Evolutionary conservation across 2,888 invertebrate genomes (phyloP), one percentile per base, ranked within the genome.

Genomic region (Chaitophorus viminalis): DNA sequence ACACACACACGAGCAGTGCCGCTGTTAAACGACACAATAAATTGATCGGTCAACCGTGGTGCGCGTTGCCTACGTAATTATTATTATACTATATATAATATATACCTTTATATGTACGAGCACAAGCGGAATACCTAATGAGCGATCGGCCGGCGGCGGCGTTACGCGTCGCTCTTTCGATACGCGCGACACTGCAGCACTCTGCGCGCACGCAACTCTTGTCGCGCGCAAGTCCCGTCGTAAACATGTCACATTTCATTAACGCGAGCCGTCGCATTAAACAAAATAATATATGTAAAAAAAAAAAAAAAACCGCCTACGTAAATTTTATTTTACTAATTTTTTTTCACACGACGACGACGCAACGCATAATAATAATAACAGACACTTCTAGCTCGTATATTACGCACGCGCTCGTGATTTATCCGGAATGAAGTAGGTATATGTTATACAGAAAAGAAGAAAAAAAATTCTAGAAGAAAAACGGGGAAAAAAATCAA

Each of bases 181-280:
- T 21, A 5, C 60, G 79, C 54, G 81, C 39, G 39, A 46, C 68
- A 8, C 21, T 3, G 0, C 29, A 29, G n/a, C n/a, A n/a, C n/a
- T n/a, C n/a, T 8, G 25, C 70, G 52, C 54, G 52, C 52, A 74
- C 54, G 60, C 31, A n/a, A 21, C 75, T 11, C 36, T 21, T 25
- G 5, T 39, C 65, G 21, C 18, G 17, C 36, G 36, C 29, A 60
- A 9, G 75, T 31, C 76, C 46, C 84, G 74, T 74, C 81, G 65
- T 87, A 87, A 87, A 87, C 81, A 87, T 65, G 87, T 87, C 87
- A 87, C 87, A 87, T 87, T 87, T 87, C 81, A 75, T 87, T 87
- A 87, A 46, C 87, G n/a, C 77, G 76, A 14, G 65, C 29, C 82
- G 54, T 29, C n/a, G 60, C 25, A 60, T 60, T 60, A 60, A 60